These are phyloP conservation scores for Poeciliopsis occidentalis DNA, from an alignment of 2,113 vertebrate species.

Conservation along the genomic window DNA sequence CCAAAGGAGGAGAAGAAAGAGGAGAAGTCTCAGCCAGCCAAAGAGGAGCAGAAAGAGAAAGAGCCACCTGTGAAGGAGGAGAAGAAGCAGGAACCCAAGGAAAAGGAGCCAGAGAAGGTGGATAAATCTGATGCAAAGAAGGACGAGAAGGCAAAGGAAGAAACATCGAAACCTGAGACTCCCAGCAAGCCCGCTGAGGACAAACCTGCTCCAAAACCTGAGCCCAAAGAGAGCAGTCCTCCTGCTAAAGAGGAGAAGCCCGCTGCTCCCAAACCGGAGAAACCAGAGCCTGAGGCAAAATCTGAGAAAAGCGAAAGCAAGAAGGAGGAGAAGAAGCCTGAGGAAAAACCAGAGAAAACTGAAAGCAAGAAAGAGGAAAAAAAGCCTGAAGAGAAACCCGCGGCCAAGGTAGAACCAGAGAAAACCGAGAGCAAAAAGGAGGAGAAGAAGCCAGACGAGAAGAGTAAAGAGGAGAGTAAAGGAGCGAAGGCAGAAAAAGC, in stretches of 20 bases:
- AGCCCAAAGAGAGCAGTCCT: slow-evolving; percentile 50
- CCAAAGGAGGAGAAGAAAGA: slow-evolving; percentile 59
- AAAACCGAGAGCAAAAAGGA: slow-evolving; percentile 66
- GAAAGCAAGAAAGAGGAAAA: slow-evolving; percentile 4
- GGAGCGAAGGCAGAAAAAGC: slow-evolving; percentile 72
- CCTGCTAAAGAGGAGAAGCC: slow-evolving; percentile 69
- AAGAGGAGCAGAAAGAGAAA: slow-evolving; percentile 63
- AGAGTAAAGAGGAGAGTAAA: slow-evolving; percentile 31
- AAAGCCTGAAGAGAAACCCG: slow-evolving; percentile 48
- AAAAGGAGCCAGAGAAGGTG: slow-evolving; percentile 66
- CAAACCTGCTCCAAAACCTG: slow-evolving; percentile 58
- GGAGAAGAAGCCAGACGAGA: slow-evolving; percentile 71
- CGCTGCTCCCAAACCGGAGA: slow-evolving; percentile 67
- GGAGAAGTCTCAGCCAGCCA: slow-evolving; percentile 49
- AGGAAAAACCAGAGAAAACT: slow-evolving; percentile 7
- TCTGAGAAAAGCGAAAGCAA: slow-evolving; percentile 9
- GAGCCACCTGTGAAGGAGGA: slow-evolving; percentile 64
- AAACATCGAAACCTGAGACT: slow-evolving; percentile 52
- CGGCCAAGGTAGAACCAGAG: slow-evolving; percentile 49
- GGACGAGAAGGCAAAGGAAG: slow-evolving; percentile 60
- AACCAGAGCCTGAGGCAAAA: slow-evolving; percentile 59
- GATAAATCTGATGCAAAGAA: slow-evolving; percentile 68
- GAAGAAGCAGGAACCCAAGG: slow-evolving; percentile 57
- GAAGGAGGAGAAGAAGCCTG: slow-evolving; percentile 16
- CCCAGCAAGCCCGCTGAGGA: slow-evolving; percentile 62